phyloP scores from a whole-genome alignment of 2,797 vertebrate species.

The Schizopygopsis pylzovi region DNA sequence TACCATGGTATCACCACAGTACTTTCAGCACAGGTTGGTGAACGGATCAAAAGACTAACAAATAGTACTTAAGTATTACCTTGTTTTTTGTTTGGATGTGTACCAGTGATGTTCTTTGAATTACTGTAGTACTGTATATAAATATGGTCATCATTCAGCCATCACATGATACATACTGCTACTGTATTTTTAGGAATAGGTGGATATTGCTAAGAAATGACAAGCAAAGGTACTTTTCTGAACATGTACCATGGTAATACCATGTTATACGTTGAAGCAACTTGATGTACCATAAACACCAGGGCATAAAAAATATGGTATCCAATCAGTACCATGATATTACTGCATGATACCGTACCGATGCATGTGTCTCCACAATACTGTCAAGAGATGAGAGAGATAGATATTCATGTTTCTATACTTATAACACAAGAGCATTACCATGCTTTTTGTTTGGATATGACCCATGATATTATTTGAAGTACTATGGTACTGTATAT shows the following conservation, averaged over 20 bases:
- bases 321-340: background rate
- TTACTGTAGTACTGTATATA: background rate
- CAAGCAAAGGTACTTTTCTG: background rate
- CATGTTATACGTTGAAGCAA: background rate
- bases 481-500: background rate
- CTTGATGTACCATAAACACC: background rate
- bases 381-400: background rate
- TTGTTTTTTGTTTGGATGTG: background rate
- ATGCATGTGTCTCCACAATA: background rate
- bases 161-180: background rate
- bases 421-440: background rate
- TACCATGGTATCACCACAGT: constrained; percentile 1
- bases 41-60: background rate
- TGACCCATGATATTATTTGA: background rate
- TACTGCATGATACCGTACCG: background rate
- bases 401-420: background rate
- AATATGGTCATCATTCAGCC: background rate
- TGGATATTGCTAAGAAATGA: no score
- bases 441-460: background rate
- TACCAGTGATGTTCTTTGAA: background rate
- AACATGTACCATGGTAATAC: background rate
- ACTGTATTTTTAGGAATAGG: background rate
- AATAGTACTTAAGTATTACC: background rate
- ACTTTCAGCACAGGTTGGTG: background rate
- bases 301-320: background rate